A percentile compares a stretch with the other conserved stretches of the same genome.
Evolutionary conservation across 2,888 invertebrate species (phyloP).

Genomic region (Graphium colonna): DNA sequence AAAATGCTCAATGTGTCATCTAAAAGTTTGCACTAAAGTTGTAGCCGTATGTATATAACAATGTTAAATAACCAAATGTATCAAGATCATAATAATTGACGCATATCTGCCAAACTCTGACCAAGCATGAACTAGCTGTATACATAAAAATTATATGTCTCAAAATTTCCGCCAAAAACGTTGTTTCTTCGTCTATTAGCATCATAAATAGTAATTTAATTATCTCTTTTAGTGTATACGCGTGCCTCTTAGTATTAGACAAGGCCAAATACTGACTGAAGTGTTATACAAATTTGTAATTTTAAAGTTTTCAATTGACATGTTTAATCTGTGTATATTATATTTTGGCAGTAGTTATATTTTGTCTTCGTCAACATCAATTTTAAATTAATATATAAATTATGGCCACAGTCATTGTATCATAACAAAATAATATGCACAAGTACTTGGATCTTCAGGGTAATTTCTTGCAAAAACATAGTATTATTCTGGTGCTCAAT

Average conservation of each 20-base stretch:
- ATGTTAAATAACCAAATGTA: too few species aligned
- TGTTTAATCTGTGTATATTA: neutral
- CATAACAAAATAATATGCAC: too few species aligned
- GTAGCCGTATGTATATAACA: too few species aligned
- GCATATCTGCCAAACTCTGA: too few species aligned
- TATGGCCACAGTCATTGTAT: too few species aligned
- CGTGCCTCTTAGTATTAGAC: neutral
- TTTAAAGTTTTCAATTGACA: neutral
- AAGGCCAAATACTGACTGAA: conserved; percentile 2
- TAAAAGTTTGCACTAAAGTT: too few species aligned
- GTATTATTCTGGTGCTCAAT: too few species aligned
- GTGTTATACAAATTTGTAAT: conserved; percentile 3
- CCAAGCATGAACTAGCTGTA: neutral
- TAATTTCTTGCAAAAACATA: neutral
- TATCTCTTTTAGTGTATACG: conserved; percentile 4
- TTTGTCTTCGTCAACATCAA: neutral
- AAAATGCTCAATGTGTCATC: too few species aligned
- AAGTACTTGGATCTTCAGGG: neutral
- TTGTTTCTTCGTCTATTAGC: neutral
- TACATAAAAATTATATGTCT: too few species aligned
- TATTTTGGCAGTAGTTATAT: conserved; percentile 10
- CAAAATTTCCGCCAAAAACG: neutral
- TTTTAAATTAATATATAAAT: neutral
- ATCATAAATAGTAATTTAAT: conserved; percentile 5
- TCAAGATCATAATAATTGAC: too few species aligned